A percentile compares a stretch with the other conserved stretches of the same genome.
Evolutionary conservation across 2,797 vertebrate genomes (phyloP).

Genomic region (Pseudomugil tenellus): DNA sequence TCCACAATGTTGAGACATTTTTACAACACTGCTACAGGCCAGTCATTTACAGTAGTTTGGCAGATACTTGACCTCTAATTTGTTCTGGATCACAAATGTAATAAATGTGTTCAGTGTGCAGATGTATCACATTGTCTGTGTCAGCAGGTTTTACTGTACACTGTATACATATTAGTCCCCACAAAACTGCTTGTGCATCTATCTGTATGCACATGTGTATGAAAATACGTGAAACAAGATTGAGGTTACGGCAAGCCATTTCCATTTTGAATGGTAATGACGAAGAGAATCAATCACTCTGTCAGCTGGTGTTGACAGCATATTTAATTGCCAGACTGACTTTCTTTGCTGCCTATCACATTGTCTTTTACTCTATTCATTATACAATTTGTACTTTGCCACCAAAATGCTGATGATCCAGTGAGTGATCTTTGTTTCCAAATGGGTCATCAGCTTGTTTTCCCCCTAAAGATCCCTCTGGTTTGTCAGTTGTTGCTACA

Average conservation of each 20-base stretch:
- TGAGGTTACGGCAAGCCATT: constrained; percentile 47
- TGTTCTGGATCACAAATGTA: constrained; percentile 24
- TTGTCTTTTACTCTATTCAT: constrained; percentile 51
- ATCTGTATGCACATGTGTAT: constrained; percentile 9
- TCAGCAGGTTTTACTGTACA: constrained; percentile 16
- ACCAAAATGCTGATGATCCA: constrained; percentile 46
- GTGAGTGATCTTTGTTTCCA: constrained; percentile 20
- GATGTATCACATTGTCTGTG: constrained; percentile 18
- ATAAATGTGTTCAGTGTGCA: neutral
- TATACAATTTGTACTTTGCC: constrained; percentile 36
- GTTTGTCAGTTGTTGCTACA: constrained; percentile 51
- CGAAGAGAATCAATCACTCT: constrained; percentile 61
- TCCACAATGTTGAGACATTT: constrained; percentile 28
- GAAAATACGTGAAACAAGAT: constrained; percentile 43
- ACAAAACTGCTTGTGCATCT: constrained; percentile 18
- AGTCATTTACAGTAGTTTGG: constrained; percentile 18
- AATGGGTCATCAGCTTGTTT: constrained; percentile 35
- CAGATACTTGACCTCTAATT: constrained; percentile 19
- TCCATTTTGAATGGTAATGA: constrained; percentile 59
- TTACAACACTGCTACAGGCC: constrained; percentile 33
- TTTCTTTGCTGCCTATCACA: constrained; percentile 66
- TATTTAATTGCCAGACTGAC: constrained; percentile 57
- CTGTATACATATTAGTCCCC: constrained; percentile 13
- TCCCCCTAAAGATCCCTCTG: constrained; percentile 9
- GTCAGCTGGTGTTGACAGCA: constrained; percentile 64